phyloP scores from a whole-genome alignment of 2,113 vertebrate genomes.

The Fulica atra region DNA sequence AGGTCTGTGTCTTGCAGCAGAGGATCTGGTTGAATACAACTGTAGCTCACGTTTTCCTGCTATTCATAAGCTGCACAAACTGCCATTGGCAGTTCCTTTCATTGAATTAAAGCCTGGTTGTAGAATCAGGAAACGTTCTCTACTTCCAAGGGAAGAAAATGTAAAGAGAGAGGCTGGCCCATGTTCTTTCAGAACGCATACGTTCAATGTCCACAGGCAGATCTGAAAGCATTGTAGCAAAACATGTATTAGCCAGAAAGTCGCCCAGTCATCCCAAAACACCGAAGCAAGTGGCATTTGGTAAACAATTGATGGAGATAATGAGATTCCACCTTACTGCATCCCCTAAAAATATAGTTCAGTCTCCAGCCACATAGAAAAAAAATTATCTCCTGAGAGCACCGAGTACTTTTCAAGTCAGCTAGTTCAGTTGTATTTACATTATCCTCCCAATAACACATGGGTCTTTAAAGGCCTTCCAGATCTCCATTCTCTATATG shows the following conservation, averaged over 20 bases:
- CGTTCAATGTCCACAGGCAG: not conserved
- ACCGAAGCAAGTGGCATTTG: not conserved
- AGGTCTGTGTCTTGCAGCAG: not conserved
- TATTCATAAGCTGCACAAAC: not conserved
- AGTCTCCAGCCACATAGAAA: not conserved
- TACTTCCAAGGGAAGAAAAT: not conserved
- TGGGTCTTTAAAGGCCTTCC: not conserved
- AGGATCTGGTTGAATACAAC: not conserved
- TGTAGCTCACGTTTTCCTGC: conserved; percentile 24
- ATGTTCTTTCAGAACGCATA: not conserved
- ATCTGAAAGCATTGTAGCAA: not conserved
- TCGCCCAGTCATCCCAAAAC: not conserved
- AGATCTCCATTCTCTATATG: not conserved
- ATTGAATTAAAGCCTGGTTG: not conserved
- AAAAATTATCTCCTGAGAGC: not conserved
- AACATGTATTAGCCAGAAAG: not conserved
- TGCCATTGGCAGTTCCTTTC: conserved; percentile 19
- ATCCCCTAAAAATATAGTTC: not conserved
- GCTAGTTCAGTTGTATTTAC: not conserved
- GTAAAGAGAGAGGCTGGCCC: not conserved
- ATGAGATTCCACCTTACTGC: not conserved
- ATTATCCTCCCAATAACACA: not conserved
- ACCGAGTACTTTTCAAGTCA: not conserved
- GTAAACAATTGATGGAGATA: not conserved
- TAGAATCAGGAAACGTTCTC: conserved; percentile 8